Evolutionary conservation across 2,797 vertebrate species (phyloP).

Genomic region (Phataginus tetradactyla): DNA sequence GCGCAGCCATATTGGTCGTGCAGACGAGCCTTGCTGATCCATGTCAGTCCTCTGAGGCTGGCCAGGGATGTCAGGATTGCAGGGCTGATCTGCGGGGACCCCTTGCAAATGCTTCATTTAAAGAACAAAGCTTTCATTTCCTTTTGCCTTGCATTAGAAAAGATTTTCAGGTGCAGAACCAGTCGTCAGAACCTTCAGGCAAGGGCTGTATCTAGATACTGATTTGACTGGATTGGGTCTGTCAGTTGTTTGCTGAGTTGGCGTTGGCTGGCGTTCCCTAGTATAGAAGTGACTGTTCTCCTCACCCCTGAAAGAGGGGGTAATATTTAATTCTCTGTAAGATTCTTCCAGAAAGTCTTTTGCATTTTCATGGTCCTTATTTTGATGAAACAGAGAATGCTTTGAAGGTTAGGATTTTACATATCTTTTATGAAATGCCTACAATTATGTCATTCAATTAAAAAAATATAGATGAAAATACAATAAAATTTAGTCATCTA

Average conservation of each 20-base stretch:
- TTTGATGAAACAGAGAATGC: not conserved
- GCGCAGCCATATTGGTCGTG: no score
- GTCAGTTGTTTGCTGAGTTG: not conserved
- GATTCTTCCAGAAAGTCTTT: not conserved
- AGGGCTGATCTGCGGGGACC: not conserved
- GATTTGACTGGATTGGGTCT: not conserved
- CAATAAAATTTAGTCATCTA: not conserved
- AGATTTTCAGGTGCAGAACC: not conserved
- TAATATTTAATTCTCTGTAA: conserved; percentile 3
- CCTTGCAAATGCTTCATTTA: not conserved
- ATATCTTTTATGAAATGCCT: not conserved
- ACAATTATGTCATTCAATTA: not conserved
- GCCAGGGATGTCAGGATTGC: not conserved
- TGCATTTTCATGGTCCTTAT: not conserved
- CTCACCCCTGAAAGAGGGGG: not conserved
- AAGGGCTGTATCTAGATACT: not conserved
- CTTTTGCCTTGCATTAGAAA: not conserved
- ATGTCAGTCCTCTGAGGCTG: not conserved
- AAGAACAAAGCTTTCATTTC: not conserved
- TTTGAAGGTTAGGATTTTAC: not conserved
- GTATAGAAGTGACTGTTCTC: not conserved
- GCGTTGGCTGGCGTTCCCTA: not conserved
- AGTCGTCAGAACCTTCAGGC: not conserved
- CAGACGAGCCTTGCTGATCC: not conserved
- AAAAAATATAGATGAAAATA: not conserved